Percentiles rank a stretch among this genome's conserved stretches.
Evolutionary conservation across 2,888 invertebrate genomes (phyloP).

Genomic region (Drosophila greeni): DNA sequence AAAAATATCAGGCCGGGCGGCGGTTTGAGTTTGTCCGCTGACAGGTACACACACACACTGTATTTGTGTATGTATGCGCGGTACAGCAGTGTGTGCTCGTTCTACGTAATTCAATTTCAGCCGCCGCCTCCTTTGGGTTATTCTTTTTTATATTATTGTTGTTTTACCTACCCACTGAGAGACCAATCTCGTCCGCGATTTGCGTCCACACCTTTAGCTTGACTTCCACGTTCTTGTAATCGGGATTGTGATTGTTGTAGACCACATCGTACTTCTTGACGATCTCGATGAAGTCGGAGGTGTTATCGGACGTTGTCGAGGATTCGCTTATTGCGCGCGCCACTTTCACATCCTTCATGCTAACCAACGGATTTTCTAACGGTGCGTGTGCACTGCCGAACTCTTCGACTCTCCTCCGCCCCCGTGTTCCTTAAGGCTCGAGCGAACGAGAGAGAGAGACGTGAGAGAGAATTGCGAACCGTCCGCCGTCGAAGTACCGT

Average conservation of each 20-base stretch:
- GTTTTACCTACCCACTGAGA: slow-evolving; percentile 77
- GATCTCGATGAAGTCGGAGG: slow-evolving; percentile 78
- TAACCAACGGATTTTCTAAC: slow-evolving; percentile 50
- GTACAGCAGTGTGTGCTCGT: slow-evolving; percentile 6
- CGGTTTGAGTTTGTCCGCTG: slow-evolving; percentile 68
- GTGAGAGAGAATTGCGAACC: slow-evolving; percentile 40
- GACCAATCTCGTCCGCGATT: slow-evolving; percentile 77
- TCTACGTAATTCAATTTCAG: slow-evolving; percentile 43
- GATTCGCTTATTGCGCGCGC: slow-evolving; percentile 75
- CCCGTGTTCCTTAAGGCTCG: slow-evolving; percentile 33
- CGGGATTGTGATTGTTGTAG: slow-evolving; percentile 78
- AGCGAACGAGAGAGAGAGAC: slow-evolving; percentile 22
- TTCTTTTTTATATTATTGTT: slow-evolving; percentile 3
- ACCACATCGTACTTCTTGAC: slow-evolving; percentile 78
- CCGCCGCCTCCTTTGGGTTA: slow-evolving; percentile 27
- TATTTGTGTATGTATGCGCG: slow-evolving; percentile 10
- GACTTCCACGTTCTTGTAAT: slow-evolving; percentile 78
- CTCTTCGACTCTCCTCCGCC: slow-evolving; percentile 16
- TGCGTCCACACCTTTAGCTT: slow-evolving; percentile 77
- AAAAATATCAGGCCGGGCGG: slow-evolving; percentile 58
- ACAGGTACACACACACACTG: slow-evolving; percentile 49
- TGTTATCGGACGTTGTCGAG: slow-evolving; percentile 77
- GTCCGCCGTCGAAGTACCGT: slow-evolving; percentile 51
- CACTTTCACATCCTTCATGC: slow-evolving; percentile 70
- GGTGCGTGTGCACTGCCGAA: slow-evolving; percentile 19